Evolutionary conservation across 2,797 vertebrate species (phyloP).

Genomic region (Ctenopoma kingsleyae): DNA sequence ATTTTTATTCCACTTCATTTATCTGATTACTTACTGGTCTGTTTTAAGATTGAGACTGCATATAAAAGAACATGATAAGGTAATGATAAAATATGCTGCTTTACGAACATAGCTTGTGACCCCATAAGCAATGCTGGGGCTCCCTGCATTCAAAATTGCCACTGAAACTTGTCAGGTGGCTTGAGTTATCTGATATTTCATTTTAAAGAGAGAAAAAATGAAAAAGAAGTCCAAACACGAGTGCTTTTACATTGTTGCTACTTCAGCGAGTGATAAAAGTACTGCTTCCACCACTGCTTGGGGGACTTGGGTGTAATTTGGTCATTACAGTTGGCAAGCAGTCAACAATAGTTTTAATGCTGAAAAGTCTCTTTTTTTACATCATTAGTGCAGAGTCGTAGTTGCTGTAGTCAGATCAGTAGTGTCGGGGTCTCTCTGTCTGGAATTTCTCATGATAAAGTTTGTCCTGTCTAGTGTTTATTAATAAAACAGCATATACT

Average conservation of each 20-base stretch:
- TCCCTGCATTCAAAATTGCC: too few relatives aligned
- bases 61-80: background rate
- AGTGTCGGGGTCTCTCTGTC: background rate
- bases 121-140: background rate
- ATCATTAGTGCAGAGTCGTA: background rate
- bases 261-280: background rate
- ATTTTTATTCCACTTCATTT: background rate
- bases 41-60: background rate
- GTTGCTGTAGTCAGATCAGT: background rate
- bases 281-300: background rate
- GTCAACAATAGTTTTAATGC: background rate
- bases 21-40: background rate
- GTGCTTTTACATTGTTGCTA: background rate
- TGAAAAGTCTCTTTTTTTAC: background rate
- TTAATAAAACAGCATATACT: background rate
- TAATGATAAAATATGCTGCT: background rate
- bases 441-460: background rate
- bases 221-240: background rate
- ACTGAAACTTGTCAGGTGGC: background rate
- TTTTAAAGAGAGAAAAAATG: background rate
- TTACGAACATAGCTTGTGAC: too few relatives aligned
- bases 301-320: background rate
- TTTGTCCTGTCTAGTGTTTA: conserved; percentile 1
- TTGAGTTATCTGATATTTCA: background rate
- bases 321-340: background rate